These are phyloP conservation scores for Hylaeus volcanicus DNA, from an alignment of 1,140 invertebrate species.

Conservation along the genomic window DNA sequence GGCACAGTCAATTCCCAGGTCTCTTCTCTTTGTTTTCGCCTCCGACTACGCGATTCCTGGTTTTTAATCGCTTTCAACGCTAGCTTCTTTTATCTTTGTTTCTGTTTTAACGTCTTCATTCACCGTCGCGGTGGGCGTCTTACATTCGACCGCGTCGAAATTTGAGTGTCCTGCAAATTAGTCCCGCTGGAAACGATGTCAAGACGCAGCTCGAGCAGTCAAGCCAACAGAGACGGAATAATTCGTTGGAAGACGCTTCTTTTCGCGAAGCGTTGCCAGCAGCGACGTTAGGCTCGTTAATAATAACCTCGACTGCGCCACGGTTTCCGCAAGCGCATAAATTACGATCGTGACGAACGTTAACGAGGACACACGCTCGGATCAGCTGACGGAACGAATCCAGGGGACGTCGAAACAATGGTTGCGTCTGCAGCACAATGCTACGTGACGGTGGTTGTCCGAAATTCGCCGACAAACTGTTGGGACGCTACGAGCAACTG, in stretches of 20 bases:
- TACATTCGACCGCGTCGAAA: neutral
- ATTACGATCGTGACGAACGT: slow-evolving; percentile 70
- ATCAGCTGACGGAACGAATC: neutral
- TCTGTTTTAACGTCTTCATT: too few species aligned
- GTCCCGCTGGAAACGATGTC: neutral
- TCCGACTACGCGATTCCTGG: too few species aligned
- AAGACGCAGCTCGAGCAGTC: slow-evolving; percentile 47
- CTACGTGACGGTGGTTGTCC: neutral
- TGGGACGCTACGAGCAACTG: neutral
- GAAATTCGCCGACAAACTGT: neutral
- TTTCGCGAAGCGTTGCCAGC: slow-evolving; percentile 29
- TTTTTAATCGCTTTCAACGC: neutral
- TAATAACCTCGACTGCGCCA: slow-evolving; percentile 55
- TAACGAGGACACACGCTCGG: slow-evolving; percentile 27
- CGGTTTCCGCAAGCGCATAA: slow-evolving; percentile 65
- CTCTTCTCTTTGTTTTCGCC: neutral
- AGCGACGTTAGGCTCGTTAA: slow-evolving; percentile 68
- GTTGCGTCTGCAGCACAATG: neutral
- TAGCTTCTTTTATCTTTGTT: too few species aligned
- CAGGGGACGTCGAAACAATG: neutral
- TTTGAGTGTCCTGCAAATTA: neutral
- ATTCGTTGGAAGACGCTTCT: slow-evolving; percentile 50
- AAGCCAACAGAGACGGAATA: slow-evolving; percentile 44
- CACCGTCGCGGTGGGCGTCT: too few species aligned
- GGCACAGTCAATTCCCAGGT: neutral